Conservation (phyloP, 1,140 invertebrate genomes). For the Agrypnia vestita region DNA sequence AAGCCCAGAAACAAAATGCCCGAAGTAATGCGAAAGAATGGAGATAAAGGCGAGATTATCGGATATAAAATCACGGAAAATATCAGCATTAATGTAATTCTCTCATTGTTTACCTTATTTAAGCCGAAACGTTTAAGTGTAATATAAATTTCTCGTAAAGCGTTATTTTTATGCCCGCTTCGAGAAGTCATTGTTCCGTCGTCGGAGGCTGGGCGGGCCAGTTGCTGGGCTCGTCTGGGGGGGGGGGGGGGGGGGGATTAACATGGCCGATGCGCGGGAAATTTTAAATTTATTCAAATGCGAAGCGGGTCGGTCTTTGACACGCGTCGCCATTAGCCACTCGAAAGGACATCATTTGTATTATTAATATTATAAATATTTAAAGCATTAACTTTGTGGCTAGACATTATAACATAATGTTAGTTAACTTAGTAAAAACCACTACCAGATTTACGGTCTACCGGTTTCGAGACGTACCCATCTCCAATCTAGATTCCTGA, state of each 20-base stretch:
- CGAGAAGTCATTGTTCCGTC: slow-evolving; percentile 22
- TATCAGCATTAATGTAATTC: background rate
- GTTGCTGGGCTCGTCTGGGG: no score
- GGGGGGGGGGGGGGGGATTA: background rate
- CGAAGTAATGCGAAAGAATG: no score
- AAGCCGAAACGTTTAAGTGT: slow-evolving; percentile 7
- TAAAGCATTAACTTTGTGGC: no score
- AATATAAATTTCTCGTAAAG: slow-evolving; percentile 20
- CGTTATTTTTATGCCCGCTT: slow-evolving; percentile 27
- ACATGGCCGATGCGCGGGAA: background rate
- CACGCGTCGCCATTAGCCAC: no score
- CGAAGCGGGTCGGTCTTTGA: background rate
- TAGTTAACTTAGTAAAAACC: no score
- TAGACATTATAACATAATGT: no score
- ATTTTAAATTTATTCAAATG: slow-evolving; percentile 21
- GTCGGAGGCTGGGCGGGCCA: background rate
- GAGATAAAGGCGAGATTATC: background rate
- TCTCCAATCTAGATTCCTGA: no score
- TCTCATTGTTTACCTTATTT: slow-evolving; percentile 20
- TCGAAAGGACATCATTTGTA: background rate
- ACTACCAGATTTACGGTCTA: no score
- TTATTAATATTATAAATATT: no score
- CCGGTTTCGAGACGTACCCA: no score
- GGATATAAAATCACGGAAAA: background rate
- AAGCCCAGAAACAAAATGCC: no score